Conservation (phyloP, 2,888 invertebrate genomes). For the Aphelenchoides bicaudatus region DNA sequence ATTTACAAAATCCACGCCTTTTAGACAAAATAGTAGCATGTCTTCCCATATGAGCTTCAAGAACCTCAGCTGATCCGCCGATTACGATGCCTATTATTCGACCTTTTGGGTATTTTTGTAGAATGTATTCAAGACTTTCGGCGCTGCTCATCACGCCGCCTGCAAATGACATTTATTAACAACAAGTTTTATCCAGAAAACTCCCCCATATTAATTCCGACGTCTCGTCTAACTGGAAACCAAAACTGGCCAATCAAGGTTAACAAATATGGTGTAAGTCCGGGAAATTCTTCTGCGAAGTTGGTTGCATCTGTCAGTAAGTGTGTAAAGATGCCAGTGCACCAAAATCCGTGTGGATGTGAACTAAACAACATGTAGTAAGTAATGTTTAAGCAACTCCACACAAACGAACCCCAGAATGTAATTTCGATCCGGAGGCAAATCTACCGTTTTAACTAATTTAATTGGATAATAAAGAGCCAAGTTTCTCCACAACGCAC, state of each 20-base stretch:
- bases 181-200: background rate
- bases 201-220: slow-evolving; percentile 67
- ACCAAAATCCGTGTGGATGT: slow-evolving; percentile 88
- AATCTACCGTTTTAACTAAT: slow-evolving; percentile 27
- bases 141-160: slow-evolving; percentile 33
- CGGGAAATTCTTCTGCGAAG: slow-evolving; percentile 61
- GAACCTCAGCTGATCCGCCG: slow-evolving; percentile 83
- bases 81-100: slow-evolving; percentile 74
- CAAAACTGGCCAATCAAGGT: slow-evolving; percentile 74
- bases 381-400: background rate
- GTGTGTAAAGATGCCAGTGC: slow-evolving; percentile 75
- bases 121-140: slow-evolving; percentile 43
- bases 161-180: slow-evolving; percentile 4
- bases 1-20: slow-evolving; percentile 49
- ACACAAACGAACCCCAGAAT: slow-evolving; percentile 19
- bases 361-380: slow-evolving; percentile 65
- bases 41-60: slow-evolving; percentile 62
- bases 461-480: slow-evolving; percentile 28
- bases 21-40: slow-evolving; percentile 38
- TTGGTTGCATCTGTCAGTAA: slow-evolving; percentile 71
- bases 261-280: slow-evolving; percentile 64
- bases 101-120: slow-evolving; percentile 43
- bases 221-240: slow-evolving; percentile 73
- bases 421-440: slow-evolving; percentile 30
- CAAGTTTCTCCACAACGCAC: slow-evolving; percentile 18